Conservation (phyloP, 92 coral and sea anemone species). For the Zoanthus sociatus region DNA sequence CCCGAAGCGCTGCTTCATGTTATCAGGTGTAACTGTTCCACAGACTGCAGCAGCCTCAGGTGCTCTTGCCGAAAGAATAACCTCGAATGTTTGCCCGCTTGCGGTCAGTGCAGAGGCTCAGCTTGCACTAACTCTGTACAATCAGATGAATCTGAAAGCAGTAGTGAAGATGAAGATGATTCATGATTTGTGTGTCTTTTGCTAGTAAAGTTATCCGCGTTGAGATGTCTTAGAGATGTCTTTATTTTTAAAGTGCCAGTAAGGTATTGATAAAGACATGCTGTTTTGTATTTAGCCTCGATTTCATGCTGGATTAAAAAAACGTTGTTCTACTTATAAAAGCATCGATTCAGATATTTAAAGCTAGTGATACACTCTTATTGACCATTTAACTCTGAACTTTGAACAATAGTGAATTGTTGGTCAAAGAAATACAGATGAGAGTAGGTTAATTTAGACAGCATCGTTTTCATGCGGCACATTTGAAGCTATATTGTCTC, state of each 20-base stretch:
- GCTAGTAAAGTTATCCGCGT: slow-evolving; percentile 29
- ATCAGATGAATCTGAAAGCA: not conserved
- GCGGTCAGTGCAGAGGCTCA: slow-evolving; percentile 65
- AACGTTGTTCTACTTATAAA: slow-evolving; percentile 24
- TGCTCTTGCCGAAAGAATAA: slow-evolving; percentile 43
- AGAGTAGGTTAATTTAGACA: no score
- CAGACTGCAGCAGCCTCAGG: slow-evolving; percentile 52
- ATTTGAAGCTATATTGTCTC: not conserved
- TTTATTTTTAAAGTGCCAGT: slow-evolving; percentile 32
- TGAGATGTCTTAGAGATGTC: slow-evolving; percentile 34
- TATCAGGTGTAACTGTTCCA: slow-evolving; percentile 49
- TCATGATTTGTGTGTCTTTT: slow-evolving; percentile 1
- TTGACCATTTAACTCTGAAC: no score
- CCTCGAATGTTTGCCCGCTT: slow-evolving; percentile 56
- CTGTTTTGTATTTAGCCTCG: slow-evolving; percentile 39
- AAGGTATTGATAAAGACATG: slow-evolving; percentile 41
- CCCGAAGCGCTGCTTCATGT: slow-evolving; percentile 35
- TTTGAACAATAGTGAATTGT: not conserved
- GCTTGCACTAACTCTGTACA: slow-evolving; percentile 44
- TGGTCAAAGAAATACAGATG: not conserved
- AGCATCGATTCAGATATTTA: not conserved
- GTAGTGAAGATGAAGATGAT: not conserved
- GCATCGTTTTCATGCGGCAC: not conserved
- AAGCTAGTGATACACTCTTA: no score
- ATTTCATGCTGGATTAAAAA: slow-evolving; percentile 29